Evolutionary conservation across 92 coral and sea anemone species (phyloP), one percentile per base, ranked within the genome.

Genomic region (Hydrozoanthus gracilis): DNA sequence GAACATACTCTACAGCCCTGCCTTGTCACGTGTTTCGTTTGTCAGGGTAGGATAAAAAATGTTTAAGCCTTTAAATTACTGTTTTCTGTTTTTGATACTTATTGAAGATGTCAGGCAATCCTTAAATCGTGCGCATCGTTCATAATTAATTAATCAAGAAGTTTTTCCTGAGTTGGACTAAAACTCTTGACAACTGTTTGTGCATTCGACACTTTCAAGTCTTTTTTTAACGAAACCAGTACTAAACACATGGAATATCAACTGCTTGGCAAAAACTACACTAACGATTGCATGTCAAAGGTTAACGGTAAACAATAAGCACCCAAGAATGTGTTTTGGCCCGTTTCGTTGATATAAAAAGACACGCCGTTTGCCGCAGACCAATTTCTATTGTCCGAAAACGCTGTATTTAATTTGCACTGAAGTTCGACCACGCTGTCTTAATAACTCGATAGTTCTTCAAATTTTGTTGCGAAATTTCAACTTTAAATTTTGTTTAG

Each of bases 331-430:
- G 85, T 64, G 85, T 80, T 80, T 80, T 65, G 85, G 85, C 85
- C 74, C 85, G 85, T 80, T 80, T 80, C 74, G 17, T 17, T 64
- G 74, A 70, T 39, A 80, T 80, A 48, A 80, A 65, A 62, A 80
- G 66, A 77, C 65, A 46, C 85, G 66, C 73, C 73, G 73, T 80
- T 80, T 80, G 74, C 85, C 74, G 85, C 61, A 62, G 60, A 46
- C 74, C 85, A 80, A 18, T 49, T 58, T 80, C 85, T 64, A 80
- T 80, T 80, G 85, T 80, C 85, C 85, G 47, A 73, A 51, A 65
- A 65, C 69, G 72, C 74, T 80, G 10, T 48, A 49, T 80, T 80
- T 80, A 80, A 80, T 80, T 65, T 80, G 72, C 60, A 64, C 73
- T 45, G 12, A 9, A 65, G 85, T 80, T 80, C 49, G 85, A 65